Percentiles rank a stretch among this genome's conserved stretches.
These are phyloP conservation scores for Drosophila sordidula DNA, from an alignment of 2,888 invertebrate genomes.

Conservation along the genomic window DNA sequence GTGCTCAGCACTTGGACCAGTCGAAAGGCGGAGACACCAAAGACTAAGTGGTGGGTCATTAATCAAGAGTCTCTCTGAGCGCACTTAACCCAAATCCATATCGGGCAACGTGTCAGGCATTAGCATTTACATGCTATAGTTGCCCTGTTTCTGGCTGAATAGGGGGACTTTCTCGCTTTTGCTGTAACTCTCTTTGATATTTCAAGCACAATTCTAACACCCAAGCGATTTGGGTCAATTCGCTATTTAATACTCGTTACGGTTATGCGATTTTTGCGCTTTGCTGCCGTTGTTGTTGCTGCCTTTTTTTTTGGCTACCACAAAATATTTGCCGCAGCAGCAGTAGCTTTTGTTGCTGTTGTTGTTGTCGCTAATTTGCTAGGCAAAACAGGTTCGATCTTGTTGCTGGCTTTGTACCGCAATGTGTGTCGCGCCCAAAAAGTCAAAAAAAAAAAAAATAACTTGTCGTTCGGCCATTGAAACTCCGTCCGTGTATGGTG, in stretches of 20 bases:
- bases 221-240: constrained; percentile 70
- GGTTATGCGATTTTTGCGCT: constrained; percentile 53
- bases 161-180: constrained; percentile 43
- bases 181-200: constrained; percentile 27
- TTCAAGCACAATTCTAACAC: constrained; percentile 46
- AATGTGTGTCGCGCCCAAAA: constrained; percentile 65
- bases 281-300: constrained; percentile 2
- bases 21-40: constrained; percentile 18
- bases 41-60: constrained; percentile 21
- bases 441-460: constrained; percentile 1
- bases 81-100: constrained; percentile 57
- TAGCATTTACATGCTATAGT: constrained; percentile 40
- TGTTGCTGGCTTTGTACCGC: constrained; percentile 15
- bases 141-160: not conserved
- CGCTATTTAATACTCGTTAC: constrained; percentile 63
- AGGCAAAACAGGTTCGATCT: constrained; percentile 79
- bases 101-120: constrained; percentile 42
- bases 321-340: constrained; percentile 34
- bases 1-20: constrained; percentile 13
- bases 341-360: constrained; percentile 15
- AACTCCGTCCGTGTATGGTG: not conserved
- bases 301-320: constrained; percentile 13
- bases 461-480: constrained; percentile 24
- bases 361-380: constrained; percentile 64
- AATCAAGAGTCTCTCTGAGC: constrained; percentile 16